Evolutionary conservation across 1,140 invertebrate genomes (phyloP), one percentile per base, ranked within the genome.

Genomic region (Drosophila sp.): DNA sequence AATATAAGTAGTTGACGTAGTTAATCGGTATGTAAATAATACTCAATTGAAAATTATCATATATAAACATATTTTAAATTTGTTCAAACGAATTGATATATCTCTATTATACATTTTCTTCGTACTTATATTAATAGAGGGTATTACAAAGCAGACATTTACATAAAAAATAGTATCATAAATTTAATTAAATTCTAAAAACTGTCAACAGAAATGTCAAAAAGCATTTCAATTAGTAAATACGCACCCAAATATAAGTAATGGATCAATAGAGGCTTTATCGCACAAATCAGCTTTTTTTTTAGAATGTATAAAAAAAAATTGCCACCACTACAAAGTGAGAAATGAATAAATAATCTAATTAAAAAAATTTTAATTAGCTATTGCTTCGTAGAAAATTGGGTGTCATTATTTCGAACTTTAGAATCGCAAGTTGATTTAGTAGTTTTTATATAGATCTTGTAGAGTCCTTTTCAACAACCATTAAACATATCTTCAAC

Each of bases 111-210:
- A 27, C 1, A 2, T 4, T 21, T 48, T 48, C 0, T 13, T 0
- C 5, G 7, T n/a, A n/a, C 14, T 50, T 32, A 14, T 14, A 16
- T 50, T 50, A n/a, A 7, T 13, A 18, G 14, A 53, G 50, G 32
- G 32, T 14, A 53, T 21, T 16, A 21, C 6, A 32, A 36, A 51
- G 29, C 34, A n/a, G 4, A 53, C 29, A 21, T 21, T 21, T 27
- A 43, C 32, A 43, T 40, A 25, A 16, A 53, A 38, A 51, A 38
- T 45, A 43, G 54, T 78, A 76, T 80, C 76, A 83, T 78, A 81
- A 79, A 83, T 83, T 82, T 82, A 82, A 82, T 82, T 82, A 83
- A 83, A 82, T 71, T 75, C 72, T 72, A 66, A 76, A 83, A 82
- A 82, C 79, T 83, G 80, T 83, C 80, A 79, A 67, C 80, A 57